Base-by-base conservation (phyloP, 1,140 invertebrate species). In the Anagrus nilaparvatae region DNA sequence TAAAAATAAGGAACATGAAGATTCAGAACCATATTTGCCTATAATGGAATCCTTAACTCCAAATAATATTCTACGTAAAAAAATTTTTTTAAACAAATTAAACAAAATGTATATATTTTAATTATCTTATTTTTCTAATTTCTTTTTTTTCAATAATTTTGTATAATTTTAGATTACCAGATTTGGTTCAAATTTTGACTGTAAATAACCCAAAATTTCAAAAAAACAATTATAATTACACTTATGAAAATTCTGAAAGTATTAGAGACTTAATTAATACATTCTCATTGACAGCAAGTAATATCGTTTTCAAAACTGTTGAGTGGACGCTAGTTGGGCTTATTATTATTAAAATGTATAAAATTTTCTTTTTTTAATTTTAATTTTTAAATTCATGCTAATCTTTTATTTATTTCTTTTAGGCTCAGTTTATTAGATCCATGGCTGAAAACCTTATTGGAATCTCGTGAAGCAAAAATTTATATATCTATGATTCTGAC, bases 241-340 rank as follows among this genome's bases (percentile, higher is more conserved):
- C 44, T 14, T 47, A 41, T 18, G 53, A 56, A 20, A 59, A 25
- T 30, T 52, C 38, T 27, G 40, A 40, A 20, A 51, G 43, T 19
- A 35, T 69, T 17, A 63, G 63, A 43, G 47, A 52, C 17, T 50
- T 73, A 31, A 42, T 71, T 21, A 50, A 49, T 16, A 72, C 69
- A 17, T 71, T 72, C 49, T 52, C 54, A 20, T 48, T 73, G 16
- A 55, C 62, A 14, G 56, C 71, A 24, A 49, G 53, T 34, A 72
- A 72, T 49, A 64, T 73, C 36, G 53, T 60, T n/a, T 61, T 71
- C 28, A 65, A 63, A 52, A 62, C 59, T 25, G 48, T 56, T 6
- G 68, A 72, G 48, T 69, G 65, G 63, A 69, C 58, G 51, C 51
- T 72, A 4, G 55, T 71, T 20, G 59, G 59, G 27, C 51, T 72